Percentiles rank a stretch among this genome's conserved stretches.
phyloP scores from a whole-genome alignment of 2,888 invertebrate genomes.

The Hermodice carunculata region DNA sequence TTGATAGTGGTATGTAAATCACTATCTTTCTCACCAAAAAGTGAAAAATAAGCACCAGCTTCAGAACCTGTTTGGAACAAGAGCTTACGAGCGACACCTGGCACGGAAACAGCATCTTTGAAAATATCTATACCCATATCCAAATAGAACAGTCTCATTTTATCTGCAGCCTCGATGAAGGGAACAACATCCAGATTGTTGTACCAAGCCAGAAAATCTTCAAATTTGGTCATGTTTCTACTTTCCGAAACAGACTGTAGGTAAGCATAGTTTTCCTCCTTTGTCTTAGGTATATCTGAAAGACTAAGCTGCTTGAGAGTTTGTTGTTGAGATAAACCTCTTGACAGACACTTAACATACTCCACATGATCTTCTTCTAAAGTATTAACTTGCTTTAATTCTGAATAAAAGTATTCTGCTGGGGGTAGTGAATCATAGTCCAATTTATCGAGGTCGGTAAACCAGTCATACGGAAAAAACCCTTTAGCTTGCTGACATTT shows the following conservation, averaged over 20 bases:
- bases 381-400: background rate
- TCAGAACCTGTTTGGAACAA: too few species aligned
- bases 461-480: conserved; percentile 11
- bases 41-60: background rate
- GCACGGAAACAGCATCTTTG: conserved; percentile 5
- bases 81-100: background rate
- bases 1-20: background rate
- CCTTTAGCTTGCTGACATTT: background rate
- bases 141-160: background rate
- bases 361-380: background rate
- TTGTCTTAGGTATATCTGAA: background rate
- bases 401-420: background rate
- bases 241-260: background rate
- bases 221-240: background rate
- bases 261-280: background rate
- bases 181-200: conserved; percentile 7
- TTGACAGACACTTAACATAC: too few species aligned
- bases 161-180: conserved; percentile 1
- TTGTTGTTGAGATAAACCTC: too few species aligned
- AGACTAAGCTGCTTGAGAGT: too few species aligned
- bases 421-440: background rate
- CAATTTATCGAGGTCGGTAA: conserved; percentile 5
- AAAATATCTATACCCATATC: conserved; percentile 6
- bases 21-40: background rate
- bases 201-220: conserved; percentile 1